phyloP scores from a whole-genome alignment of 2,888 invertebrate species.

The Tipula unca region DNA sequence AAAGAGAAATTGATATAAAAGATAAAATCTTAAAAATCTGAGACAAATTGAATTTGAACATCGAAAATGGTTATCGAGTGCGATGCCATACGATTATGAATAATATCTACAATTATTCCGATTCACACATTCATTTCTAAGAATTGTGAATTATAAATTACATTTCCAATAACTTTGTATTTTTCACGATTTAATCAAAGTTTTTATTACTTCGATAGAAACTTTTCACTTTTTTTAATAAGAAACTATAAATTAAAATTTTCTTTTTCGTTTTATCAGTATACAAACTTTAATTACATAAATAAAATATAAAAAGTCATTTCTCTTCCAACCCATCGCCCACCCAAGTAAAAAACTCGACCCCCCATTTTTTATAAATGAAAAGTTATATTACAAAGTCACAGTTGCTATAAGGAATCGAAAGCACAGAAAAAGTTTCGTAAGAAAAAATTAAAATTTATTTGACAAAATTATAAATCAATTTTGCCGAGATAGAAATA shows the following conservation, averaged over 20 bases:
- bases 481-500: neutral
- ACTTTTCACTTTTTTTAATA: neutral
- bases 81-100: neutral
- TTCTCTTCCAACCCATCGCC: neutral
- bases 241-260: neutral
- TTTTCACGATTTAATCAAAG: neutral
- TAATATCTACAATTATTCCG: neutral
- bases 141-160: neutral
- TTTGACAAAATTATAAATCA: conserved; percentile 3
- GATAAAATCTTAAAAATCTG: too few species aligned
- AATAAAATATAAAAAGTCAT: neutral
- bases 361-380: neutral
- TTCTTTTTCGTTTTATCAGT: neutral
- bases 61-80: too few species aligned
- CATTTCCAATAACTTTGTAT: neutral
- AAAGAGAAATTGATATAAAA: too few species aligned
- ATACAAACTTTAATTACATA: neutral
- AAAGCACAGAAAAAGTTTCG: neutral
- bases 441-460: neutral
- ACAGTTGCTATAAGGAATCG: neutral
- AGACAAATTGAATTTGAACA: too few species aligned
- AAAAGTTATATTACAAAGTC: neutral
- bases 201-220: neutral
- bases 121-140: neutral
- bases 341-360: neutral